Percentiles rank a stretch among this genome's conserved stretches.
These are phyloP conservation scores for Xerus inauris DNA, from an alignment of 2,113 vertebrate species.

Conservation along the genomic window DNA sequence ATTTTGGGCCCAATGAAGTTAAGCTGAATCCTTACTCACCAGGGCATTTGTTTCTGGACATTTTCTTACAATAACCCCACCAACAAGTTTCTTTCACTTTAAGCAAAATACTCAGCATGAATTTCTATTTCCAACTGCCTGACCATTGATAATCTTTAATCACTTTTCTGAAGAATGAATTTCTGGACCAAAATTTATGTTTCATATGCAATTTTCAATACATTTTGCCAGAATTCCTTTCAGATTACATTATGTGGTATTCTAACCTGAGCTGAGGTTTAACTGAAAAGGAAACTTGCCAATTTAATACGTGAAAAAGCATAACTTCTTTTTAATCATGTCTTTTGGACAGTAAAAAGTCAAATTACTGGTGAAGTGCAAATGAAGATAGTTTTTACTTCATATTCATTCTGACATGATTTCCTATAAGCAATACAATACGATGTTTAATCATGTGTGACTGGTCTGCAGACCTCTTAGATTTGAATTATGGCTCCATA, in stretches of 20 bases:
- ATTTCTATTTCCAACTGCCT: not conserved
- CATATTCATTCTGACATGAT: not conserved
- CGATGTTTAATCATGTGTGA: not conserved
- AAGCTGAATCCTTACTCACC: not conserved
- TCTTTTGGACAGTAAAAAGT: not conserved
- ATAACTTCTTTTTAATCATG: not conserved
- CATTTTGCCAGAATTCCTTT: slow-evolving; percentile 1
- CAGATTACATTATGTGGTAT: not conserved
- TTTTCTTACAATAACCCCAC: not conserved
- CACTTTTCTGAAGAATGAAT: slow-evolving; percentile 13
- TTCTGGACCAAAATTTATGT: not conserved
- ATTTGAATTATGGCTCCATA: not conserved
- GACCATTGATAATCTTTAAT: not conserved
- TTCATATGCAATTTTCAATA: slow-evolving; percentile 21
- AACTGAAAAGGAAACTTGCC: not conserved
- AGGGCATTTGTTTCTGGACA: not conserved
- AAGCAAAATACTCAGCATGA: not conserved
- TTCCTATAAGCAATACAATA: not conserved
- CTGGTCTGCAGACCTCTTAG: not conserved
- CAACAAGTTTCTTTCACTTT: not conserved
- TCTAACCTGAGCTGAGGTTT: not conserved
- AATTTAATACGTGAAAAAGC: not conserved
- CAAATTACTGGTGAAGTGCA: not conserved
- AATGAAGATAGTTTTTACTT: not conserved
- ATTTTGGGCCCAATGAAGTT: not conserved